Conservation (phyloP, 2,113 vertebrate species). For the Micronisus gabar region DNA sequence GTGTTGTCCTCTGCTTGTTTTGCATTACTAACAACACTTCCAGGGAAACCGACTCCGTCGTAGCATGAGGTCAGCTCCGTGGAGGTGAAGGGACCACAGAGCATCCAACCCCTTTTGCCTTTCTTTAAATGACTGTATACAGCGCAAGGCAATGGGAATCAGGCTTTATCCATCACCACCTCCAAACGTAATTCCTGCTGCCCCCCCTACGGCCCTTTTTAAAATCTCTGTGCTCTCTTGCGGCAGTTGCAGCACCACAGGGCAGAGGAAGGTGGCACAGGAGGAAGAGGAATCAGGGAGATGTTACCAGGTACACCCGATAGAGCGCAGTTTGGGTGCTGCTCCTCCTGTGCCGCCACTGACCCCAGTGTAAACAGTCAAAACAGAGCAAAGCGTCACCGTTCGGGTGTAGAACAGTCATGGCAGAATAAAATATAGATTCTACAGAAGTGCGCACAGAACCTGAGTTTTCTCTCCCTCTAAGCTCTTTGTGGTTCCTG, state of each 20-base stretch:
- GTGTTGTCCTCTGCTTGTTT: not conserved
- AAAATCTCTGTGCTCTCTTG: not conserved
- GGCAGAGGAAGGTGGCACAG: not conserved
- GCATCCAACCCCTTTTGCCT: not conserved
- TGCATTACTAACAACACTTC: not conserved
- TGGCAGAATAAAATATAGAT: not conserved
- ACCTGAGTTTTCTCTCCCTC: not conserved
- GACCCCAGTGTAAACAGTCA: not conserved
- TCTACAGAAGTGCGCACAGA: not conserved
- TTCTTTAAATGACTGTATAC: too few species aligned
- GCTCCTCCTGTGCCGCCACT: not conserved
- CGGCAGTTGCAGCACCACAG: not conserved
- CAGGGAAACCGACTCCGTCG: rapidly evolving
- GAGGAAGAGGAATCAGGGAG: not conserved
- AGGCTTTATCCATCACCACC: not conserved
- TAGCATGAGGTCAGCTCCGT: not conserved
- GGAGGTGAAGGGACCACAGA: not conserved
- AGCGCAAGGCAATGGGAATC: not conserved
- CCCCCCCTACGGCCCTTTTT: not conserved
- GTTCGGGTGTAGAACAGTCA: not conserved
- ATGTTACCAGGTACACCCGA: not conserved
- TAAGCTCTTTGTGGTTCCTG: not conserved
- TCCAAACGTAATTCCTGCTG: not conserved
- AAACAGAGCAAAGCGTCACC: not conserved
- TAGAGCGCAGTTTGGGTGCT: not conserved